Evolutionary conservation across 1,140 invertebrate genomes (phyloP), one percentile per base, ranked within the genome.

Genomic region (Procambarus clarkii): DNA sequence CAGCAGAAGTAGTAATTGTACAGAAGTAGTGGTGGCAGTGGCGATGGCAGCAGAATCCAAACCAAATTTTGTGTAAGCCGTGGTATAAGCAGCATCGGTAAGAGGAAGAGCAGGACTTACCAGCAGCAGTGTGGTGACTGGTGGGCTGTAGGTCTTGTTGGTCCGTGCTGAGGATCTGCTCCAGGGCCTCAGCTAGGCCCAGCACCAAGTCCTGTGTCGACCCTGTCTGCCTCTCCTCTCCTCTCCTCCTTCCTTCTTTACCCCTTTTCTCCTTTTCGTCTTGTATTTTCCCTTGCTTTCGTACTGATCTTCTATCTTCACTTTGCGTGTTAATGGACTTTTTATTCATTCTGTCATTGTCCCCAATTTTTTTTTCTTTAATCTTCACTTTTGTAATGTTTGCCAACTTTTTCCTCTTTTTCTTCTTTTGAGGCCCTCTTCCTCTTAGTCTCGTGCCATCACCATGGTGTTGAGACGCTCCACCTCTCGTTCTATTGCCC

Each of bases 161-260:
- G n/a, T 74, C 69, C 5, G n/a, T 74, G 69, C 81, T 83, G 58
- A 83, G 81, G 24, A 83, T 69, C 4, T n/a, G 13, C 34, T 83
- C 81, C 3, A 83, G 81, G 34, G 58, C 54, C 34, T 83, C 81
- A 64, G 81, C 81, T n/a, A 83, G 45, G 9, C 58, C 24, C 81
- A 64, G 18, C 58, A 83, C 60, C 58, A 83, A 18, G 58, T 83
- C 81, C 3, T 74, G 69, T 74, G 69, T 24, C 24, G n/a, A 74
- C 3, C 69, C 69, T 24, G 69, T 9, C 69, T 74, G n/a, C 69
- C 21, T 74, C 69, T 74, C 24, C 24, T 74, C 69, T 74, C 69
- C 69, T 34, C 24, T 74, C 5, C n/a, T 5, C 34, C 24, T 24
- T 34, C 69, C 69, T 34, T 21, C 24, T 34, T 74, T 74, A 5